These are phyloP conservation scores for Geophilus truncorum DNA, from an alignment of 2,888 invertebrate genomes.

Conservation along the genomic window DNA sequence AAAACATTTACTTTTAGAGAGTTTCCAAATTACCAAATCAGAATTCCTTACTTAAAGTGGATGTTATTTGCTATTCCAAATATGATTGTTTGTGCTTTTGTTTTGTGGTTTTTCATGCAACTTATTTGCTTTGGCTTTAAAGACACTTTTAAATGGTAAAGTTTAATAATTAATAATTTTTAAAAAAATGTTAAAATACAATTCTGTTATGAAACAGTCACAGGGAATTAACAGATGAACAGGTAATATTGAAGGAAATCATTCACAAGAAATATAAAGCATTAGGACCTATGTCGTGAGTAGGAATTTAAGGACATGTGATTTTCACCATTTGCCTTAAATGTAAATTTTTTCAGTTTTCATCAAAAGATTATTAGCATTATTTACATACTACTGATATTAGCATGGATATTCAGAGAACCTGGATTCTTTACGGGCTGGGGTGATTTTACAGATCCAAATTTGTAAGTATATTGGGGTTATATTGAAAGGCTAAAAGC, in stretches of 20 bases:
- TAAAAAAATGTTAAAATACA: no score
- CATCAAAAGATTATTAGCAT: neutral
- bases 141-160: neutral
- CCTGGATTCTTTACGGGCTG: neutral
- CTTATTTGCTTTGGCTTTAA: constrained; percentile 9
- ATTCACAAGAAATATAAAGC: neutral
- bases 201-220: no score
- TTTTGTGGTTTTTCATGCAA: constrained; percentile 34
- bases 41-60: constrained; percentile 29
- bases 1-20: no score
- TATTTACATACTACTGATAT: neutral
- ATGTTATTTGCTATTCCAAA: constrained; percentile 36
- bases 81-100: constrained; percentile 32
- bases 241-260: neutral
- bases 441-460: no score
- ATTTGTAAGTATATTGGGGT: no score
- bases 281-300: neutral
- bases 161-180: no score
- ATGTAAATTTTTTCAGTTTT: no score
- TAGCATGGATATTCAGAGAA: neutral
- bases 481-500: no score
- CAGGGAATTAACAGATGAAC: no score
- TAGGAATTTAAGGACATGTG: neutral
- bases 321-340: neutral
- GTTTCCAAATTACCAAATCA: neutral